Conservation (phyloP, 1,140 invertebrate species). For the Solenopsis fugax region DNA sequence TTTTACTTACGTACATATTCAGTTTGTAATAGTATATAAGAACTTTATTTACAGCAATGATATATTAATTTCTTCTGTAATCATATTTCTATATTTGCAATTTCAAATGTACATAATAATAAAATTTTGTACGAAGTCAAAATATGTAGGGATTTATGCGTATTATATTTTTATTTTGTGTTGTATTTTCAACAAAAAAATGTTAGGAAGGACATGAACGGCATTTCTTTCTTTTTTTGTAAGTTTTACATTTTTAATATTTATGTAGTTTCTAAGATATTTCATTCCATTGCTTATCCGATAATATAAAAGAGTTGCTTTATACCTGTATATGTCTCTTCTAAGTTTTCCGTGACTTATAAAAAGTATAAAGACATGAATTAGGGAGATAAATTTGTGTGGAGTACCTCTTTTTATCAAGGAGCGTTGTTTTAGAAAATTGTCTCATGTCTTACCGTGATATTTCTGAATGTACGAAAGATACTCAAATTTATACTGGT, state of each 20-base stretch:
- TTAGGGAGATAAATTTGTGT: slow-evolving; percentile 3
- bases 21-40: slow-evolving; percentile 12
- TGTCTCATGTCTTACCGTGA: not conserved
- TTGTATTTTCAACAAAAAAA: not conserved
- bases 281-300: slow-evolving; percentile 33
- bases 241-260: not conserved
- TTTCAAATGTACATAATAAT: slow-evolving; percentile 37
- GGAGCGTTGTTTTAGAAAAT: not conserved
- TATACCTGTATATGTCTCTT: not conserved
- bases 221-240: not conserved
- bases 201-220: not conserved
- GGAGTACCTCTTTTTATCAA: not conserved
- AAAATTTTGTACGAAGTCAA: slow-evolving; percentile 34
- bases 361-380: not conserved
- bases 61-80: slow-evolving; percentile 11
- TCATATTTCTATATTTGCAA: not conserved
- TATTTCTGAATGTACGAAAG: slow-evolving; percentile 18
- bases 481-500: slow-evolving; percentile 23
- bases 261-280: slow-evolving; percentile 37
- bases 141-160: slow-evolving; percentile 14
- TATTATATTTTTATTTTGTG: slow-evolving; percentile 12
- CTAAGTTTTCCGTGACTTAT: slow-evolving; percentile 6
- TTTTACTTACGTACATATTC: slow-evolving; percentile 1
- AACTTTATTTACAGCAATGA: not conserved
- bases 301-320: not conserved